A percentile compares a stretch with the other conserved stretches of the same genome.
These are phyloP conservation scores for Chaetops frenatus DNA, from an alignment of 2,113 vertebrate genomes.

Conservation along the genomic window DNA sequence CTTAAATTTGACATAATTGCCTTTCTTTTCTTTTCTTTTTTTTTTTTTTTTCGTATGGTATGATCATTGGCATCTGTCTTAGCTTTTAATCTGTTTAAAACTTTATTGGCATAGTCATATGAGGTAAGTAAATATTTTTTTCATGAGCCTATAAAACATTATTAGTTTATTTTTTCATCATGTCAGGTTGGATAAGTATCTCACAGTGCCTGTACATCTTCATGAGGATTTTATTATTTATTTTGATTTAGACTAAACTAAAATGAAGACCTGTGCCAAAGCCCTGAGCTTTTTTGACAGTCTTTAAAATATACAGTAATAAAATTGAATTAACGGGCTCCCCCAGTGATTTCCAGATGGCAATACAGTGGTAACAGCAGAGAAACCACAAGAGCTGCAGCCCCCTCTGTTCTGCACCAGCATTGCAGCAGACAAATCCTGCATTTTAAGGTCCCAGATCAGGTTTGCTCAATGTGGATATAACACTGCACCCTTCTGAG, in stretches of 20 bases:
- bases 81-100: constrained; percentile 22
- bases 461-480: no score
- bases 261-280: constrained; percentile 26
- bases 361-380: neutral
- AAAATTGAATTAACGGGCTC: constrained; percentile 53
- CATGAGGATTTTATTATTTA: constrained; percentile 56
- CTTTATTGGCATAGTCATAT: neutral
- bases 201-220: constrained; percentile 52
- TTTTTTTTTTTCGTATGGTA: neutral
- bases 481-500: no score
- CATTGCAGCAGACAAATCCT: neutral
- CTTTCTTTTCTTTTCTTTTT: neutral
- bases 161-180: constrained; percentile 45
- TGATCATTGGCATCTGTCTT: neutral
- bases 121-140: constrained; percentile 47
- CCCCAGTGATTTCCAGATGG: constrained; percentile 32
- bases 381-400: neutral
- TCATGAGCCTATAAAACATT: constrained; percentile 50
- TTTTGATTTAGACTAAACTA: constrained; percentile 61
- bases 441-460: no score
- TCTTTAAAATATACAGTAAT: constrained; percentile 59
- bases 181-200: constrained; percentile 32
- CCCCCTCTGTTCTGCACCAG: neutral
- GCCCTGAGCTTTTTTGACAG: constrained; percentile 10
- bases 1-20: neutral